A percentile compares a stretch with the other conserved stretches of the same genome.
Conservation (phyloP, 1,140 invertebrate genomes). For the Caenorhabditis brenneri region DNA sequence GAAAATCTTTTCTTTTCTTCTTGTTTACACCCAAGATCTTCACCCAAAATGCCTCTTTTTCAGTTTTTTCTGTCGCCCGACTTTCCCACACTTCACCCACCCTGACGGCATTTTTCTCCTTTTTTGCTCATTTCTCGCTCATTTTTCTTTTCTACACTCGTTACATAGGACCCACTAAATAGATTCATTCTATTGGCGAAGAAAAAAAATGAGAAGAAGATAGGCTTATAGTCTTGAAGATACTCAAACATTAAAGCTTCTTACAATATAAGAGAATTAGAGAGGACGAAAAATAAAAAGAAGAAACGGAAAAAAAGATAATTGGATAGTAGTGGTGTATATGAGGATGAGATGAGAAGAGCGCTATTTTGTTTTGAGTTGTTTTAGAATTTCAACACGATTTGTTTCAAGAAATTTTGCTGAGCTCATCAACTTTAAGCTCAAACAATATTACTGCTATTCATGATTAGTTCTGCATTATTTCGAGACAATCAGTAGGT, state of each 20-base stretch:
- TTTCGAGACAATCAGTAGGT: no score
- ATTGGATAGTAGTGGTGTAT: background rate
- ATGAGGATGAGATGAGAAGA: background rate
- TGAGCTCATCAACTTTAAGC: no score
- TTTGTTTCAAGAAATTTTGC: no score
- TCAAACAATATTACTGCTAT: no score
- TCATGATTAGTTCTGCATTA: no score
- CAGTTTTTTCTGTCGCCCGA: background rate
- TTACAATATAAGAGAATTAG: background rate
- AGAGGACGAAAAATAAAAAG: background rate
- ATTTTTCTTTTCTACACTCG: no score
- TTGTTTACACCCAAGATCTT: background rate
- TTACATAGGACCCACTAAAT: background rate
- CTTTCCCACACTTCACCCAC: background rate
- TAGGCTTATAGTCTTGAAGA: background rate
- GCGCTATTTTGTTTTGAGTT: background rate
- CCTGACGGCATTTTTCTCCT: background rate
- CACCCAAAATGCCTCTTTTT: background rate
- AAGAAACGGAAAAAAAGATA: background rate
- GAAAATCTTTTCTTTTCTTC: no score
- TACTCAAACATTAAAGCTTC: background rate
- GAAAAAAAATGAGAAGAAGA: background rate
- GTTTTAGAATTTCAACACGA: no score
- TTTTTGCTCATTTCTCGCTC: background rate
- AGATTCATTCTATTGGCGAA: background rate